These are phyloP conservation scores for chimpanzee (Pan troglodytes) DNA, from an alignment of 2,113 vertebrate genomes.

Conservation along the genomic window NHGRI_mPanTro3-v2.1_pri NC_072402.2:10517501-10518000, in stretches of 20 bases:
- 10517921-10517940: background rate
- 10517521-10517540: background rate
- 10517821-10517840: background rate
- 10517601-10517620: background rate
- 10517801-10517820: background rate
- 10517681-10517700: background rate
- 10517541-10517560: background rate
- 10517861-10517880: background rate
- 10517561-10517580: background rate
- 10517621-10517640: background rate
- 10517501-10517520: background rate
- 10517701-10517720: too few species aligned
- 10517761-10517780: background rate
- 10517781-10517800: fast-evolving
- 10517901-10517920: background rate
- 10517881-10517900: background rate
- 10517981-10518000: too few species aligned
- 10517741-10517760: background rate
- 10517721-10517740: background rate
- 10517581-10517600: fast-evolving
- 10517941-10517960: background rate
- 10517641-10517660: fast-evolving
- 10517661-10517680: background rate
- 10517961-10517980: too few species aligned
- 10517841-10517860: background rate